Evolutionary conservation across 2,888 invertebrate genomes (phyloP), one percentile per base, ranked within the genome.

Genomic region (Ypsolopha sequella): DNA sequence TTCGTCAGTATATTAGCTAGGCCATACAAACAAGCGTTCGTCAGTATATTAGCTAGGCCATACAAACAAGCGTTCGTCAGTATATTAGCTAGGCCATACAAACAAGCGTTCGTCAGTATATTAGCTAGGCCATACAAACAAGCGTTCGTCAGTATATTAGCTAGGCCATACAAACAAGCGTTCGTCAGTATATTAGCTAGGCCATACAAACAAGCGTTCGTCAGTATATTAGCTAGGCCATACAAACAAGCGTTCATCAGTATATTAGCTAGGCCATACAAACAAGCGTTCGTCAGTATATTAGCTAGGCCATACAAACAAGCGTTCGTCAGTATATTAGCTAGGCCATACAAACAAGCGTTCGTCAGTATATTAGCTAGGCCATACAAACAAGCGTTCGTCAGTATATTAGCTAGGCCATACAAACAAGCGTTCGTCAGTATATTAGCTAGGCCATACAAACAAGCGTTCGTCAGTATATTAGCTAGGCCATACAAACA

Each of bases 21-120:
- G n/a, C n/a, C n/a, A n/a, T n/a, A n/a, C n/a, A 67, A 55, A 75
- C 69, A 72, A 73, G 54, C 60, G 61, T 58, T 65, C 68, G 57
- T 70, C 62, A 71, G 57, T 66, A 67, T 66, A 64, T n/a, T n/a
- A n/a, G n/a, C n/a, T n/a, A n/a, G n/a, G n/a, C n/a, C n/a, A n/a
- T n/a, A n/a, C n/a, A 67, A 55, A 75, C 69, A 72, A 73, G 54
- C 60, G 61, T 58, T 65, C 68, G 57, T 70, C 62, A 71, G 57
- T 66, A 67, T 66, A 64, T n/a, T n/a, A n/a, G n/a, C n/a, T n/a
- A n/a, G n/a, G n/a, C n/a, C n/a, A n/a, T n/a, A n/a, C n/a, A 67
- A 55, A 75, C 69, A 72, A 73, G 54, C 60, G 61, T 58, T 65
- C 68, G 57, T 70, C 62, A 71, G 57, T 66, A 67, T 66, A 64